Evolutionary conservation across 2,113 vertebrate species (phyloP), one percentile per base, ranked within the genome.

Genomic region (Marmota monax): DNA sequence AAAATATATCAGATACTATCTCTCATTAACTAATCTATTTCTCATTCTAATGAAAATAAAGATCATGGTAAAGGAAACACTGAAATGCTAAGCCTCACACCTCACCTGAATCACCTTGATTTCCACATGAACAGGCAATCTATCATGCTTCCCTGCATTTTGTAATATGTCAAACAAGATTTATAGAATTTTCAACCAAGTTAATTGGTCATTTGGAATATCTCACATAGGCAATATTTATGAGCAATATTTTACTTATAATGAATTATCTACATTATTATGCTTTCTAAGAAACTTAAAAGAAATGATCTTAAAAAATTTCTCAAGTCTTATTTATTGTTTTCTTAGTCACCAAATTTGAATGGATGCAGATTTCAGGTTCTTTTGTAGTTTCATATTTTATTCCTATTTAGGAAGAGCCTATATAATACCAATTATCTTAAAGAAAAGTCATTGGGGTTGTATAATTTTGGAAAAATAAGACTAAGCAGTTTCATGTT

Each of bases 381-480:
- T 83, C 5, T 16, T 88, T 79, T 45, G 29, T 45, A 37, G 7
- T 83, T 88, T 82, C 22, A 9, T 82, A 92, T 69, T 67, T 95
- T 37, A 37, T 84, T 37, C 6, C 29, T 37, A 4, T 67, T 77
- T 58, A 23, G 48, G 25, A 95, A 95, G 32, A 80, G 3, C 63
- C 25, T 18, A 70, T 17, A 69, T 83, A 82, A 67, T 48, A 45
- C 18, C 18, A 92, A 23, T 18, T 69, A 56, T 82, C 51, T 94
- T 92, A 70, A 74, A 88, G 1, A 95, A 69, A 96, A 53, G 11
- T 4, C 70, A 85, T 61, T 88, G 1, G 0, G 3, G 3, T 22
- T 93, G 7, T 53, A 76, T 9, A 65, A 77, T 22, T 65, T 93
- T 83, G 72, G n/a, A 97, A 82, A 16, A 45, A 90, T 85, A 90